Base-by-base conservation (phyloP, 92 coral and sea anemone species). In the Galaxea fascicularis region DNA sequence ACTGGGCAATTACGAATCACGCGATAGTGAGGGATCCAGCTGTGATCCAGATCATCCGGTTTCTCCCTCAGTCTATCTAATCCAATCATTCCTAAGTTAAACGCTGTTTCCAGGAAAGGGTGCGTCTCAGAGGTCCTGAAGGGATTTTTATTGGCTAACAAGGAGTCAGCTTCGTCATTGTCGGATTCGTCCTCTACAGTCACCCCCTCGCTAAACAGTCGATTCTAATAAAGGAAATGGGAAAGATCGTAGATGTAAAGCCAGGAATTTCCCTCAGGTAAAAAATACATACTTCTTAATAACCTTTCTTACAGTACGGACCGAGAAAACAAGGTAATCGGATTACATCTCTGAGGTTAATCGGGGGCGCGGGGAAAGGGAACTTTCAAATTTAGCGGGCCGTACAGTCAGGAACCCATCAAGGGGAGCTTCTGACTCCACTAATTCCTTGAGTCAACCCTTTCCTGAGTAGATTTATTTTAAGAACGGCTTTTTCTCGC, bases 91-190 rank as follows among this genome's bases (percentile, higher is more conserved):
- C 97, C 97, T 28, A 93, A 85, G 16, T 80, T 78, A 64, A 82
- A 93, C 45, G 97, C 90, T 18, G 85, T 82, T 31, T 93, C 89
- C 16, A 93, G 89, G 64, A 71, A 81, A 12, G 93, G 88, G 79
- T 90, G 93, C 12, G 90, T 76, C 39, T 76, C 82, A 0, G 28
- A 25, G 15, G 87, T 90, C 56, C 24, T 90, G 85, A 56, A 90
- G 13, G 84, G 90, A 71, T 90, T 90, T n/a, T 26, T 64, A 6
- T 76, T 68, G 35, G 56, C 27, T 4, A 22, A 22, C 9, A 46
- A 1, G 44, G 57, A 66, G 26, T 72, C 51, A 11, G 73, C 22
- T 11, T 77, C 85, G n/a, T 83, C 92, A 72, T 65, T 62, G 45
- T 84, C 88, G 4, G 82, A 67, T 18, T 77, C 92, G 14, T 84